Conservation (phyloP, 2,797 vertebrate genomes). For the Enteromius paludinosus region DNA sequence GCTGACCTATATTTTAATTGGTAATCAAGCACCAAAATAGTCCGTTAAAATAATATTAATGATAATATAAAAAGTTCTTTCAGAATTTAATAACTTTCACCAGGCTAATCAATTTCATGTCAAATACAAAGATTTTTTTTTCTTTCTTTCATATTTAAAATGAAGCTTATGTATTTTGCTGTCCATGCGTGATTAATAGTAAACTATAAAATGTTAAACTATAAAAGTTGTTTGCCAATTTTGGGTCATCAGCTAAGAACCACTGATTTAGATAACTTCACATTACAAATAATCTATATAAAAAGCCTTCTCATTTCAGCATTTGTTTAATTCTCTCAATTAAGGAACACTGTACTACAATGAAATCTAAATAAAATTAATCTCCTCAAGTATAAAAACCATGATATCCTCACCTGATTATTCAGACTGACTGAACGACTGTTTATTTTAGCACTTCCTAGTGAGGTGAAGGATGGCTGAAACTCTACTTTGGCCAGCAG, state of each 20-base stretch:
- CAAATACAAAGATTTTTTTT: not conserved
- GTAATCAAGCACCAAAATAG: not conserved
- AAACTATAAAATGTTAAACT: not conserved
- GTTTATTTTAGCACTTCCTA: conserved; percentile 42
- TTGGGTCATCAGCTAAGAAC: not conserved
- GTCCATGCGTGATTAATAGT: not conserved
- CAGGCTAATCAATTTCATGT: not conserved
- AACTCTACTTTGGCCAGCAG: conserved; percentile 31
- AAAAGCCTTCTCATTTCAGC: not conserved
- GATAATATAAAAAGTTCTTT: not conserved
- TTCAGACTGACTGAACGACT: not conserved
- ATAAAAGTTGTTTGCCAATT: not conserved
- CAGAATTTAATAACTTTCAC: not conserved
- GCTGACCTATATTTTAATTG: not conserved
- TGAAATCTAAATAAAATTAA: not conserved
- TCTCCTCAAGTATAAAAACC: not conserved
- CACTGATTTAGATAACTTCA: not conserved
- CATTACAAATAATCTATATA: not conserved
- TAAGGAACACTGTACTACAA: not conserved
- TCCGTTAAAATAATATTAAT: not conserved
- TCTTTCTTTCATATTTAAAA: not conserved
- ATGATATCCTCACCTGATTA: conserved; percentile 15
- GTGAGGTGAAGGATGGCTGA: conserved; percentile 20
- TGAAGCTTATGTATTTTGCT: not conserved
- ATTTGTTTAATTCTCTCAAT: not conserved